These are phyloP conservation scores for Carposina sasakii DNA, from an alignment of 1,140 invertebrate species.

Conservation along the genomic window DNA sequence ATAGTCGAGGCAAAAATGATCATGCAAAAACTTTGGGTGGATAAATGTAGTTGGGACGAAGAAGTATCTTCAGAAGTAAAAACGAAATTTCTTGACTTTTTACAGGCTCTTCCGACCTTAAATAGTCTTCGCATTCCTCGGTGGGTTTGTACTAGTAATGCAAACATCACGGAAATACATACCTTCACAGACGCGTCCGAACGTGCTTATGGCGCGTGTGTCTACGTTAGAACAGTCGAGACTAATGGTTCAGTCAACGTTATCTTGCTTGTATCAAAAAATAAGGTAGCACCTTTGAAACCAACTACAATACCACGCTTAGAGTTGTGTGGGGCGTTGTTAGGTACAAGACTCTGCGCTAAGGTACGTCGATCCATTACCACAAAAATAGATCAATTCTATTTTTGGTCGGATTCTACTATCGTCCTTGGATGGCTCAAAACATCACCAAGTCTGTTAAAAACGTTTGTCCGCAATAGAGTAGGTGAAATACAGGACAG, in stretches of 20 bases:
- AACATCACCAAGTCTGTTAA: background rate
- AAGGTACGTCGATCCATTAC: background rate
- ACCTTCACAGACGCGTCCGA: constrained; percentile 34
- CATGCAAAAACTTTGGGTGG: constrained; percentile 38
- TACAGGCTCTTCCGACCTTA: background rate
- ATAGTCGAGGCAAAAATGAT: constrained; percentile 37
- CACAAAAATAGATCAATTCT: background rate
- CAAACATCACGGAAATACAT: constrained; percentile 21
- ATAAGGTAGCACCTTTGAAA: constrained; percentile 48
- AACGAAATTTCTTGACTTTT: background rate
- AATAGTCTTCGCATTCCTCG: constrained; percentile 5
- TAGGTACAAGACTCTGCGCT: constrained; percentile 1
- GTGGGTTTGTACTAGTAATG: background rate
- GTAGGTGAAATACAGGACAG: constrained; percentile 1
- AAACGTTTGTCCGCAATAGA: background rate
- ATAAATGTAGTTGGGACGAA: constrained; percentile 41
- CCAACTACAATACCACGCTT: constrained; percentile 7
- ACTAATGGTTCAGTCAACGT: constrained; percentile 11
- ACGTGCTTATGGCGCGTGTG: constrained; percentile 28
- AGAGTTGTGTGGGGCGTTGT: constrained; percentile 4
- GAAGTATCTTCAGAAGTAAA: background rate
- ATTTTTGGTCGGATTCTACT: background rate
- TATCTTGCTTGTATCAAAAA: constrained; percentile 41
- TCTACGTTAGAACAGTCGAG: constrained; percentile 28
- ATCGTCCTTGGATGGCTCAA: constrained; percentile 3